A percentile compares a stretch with the other conserved stretches of the same genome.
phyloP scores from a whole-genome alignment of 2,888 invertebrate species.

The Listrodromus nycthemerus region DNA sequence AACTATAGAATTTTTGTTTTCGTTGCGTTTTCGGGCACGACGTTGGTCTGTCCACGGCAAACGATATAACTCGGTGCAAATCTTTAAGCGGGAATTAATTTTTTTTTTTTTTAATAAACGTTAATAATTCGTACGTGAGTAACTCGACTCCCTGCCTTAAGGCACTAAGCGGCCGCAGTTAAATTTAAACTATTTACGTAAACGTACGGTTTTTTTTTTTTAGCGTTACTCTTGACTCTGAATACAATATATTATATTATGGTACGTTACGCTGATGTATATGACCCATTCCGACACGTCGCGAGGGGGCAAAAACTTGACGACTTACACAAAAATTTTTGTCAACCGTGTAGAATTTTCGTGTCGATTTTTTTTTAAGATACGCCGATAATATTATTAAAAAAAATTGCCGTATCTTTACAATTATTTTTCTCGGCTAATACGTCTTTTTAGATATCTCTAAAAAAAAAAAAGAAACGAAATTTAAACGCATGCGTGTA shows the following conservation, averaged over 20 bases:
- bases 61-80: conserved; percentile 24
- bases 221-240: conserved; percentile 54
- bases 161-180: conserved; percentile 75
- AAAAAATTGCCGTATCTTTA: too few relatives aligned
- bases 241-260: conserved; percentile 63
- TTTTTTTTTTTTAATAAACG: conserved; percentile 19
- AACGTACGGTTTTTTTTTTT: conserved; percentile 31
- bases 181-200: conserved; percentile 62
- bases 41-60: conserved; percentile 16
- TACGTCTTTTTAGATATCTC: too few relatives aligned
- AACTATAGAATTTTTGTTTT: conserved; percentile 42
- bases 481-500: background rate
- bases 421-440: too few relatives aligned
- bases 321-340: too few relatives aligned
- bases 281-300: background rate
- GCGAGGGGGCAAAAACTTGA: too few relatives aligned
- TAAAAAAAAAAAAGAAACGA: too few relatives aligned
- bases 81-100: background rate
- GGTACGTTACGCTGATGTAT: conserved; percentile 30
- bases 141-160: conserved; percentile 74
- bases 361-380: too few relatives aligned
- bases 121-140: conserved; percentile 28
- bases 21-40: conserved; percentile 1
- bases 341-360: too few relatives aligned
- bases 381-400: too few relatives aligned